These are phyloP conservation scores for Prunella himalayana DNA, from an alignment of 2,113 vertebrate species.

Conservation along the genomic window DNA sequence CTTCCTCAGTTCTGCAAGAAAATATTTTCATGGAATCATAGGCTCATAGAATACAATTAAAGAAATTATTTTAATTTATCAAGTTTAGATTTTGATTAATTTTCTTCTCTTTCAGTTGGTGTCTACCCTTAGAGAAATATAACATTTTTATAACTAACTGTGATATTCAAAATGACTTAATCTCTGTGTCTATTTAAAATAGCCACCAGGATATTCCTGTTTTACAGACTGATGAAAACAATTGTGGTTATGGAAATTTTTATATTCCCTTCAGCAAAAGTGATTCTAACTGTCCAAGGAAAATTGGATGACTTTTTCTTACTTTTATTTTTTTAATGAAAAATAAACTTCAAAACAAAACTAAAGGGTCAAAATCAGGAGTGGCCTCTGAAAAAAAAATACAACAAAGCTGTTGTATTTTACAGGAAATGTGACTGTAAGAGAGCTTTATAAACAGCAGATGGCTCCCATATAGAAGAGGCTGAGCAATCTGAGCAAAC, in stretches of 20 bases:
- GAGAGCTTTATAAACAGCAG: conserved; percentile 69
- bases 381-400: not conserved
- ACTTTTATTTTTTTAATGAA: not conserved
- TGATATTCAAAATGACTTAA: not conserved
- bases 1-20: not conserved
- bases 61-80: not conserved
- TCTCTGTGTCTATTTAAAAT: not conserved
- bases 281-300: not conserved
- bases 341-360: not conserved
- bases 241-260: not conserved
- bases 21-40: not conserved
- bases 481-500: conserved; percentile 61
- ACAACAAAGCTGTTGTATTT: conserved; percentile 29
- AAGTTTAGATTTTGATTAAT: not conserved
- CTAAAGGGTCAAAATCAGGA: not conserved
- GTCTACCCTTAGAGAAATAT: not conserved
- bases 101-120: not conserved
- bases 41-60: not conserved
- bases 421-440: conserved; percentile 64
- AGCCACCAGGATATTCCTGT: not conserved
- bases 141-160: not conserved
- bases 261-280: not conserved
- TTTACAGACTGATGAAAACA: not conserved
- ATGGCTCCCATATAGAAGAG: conserved; percentile 71
- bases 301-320: not conserved